A percentile compares a stretch with the other conserved stretches of the same genome.
Conservation (phyloP, 2,888 invertebrate genomes). For the Parasteatoda lunata region DNA sequence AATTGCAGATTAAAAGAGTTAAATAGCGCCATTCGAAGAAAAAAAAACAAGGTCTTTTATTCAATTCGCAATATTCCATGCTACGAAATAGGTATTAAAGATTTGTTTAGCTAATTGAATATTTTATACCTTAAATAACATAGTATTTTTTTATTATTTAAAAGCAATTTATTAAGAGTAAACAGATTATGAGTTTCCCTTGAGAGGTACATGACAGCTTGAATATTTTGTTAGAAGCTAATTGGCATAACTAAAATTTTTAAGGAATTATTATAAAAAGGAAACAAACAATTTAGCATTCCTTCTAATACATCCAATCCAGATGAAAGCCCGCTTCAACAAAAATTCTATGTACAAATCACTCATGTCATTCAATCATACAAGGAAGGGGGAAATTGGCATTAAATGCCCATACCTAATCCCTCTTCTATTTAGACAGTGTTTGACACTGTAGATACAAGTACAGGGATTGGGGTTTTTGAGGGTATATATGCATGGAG, state of each 20-base stretch:
- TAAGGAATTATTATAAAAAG: conserved; percentile 7
- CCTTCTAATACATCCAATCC: background rate
- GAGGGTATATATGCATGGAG: conserved; percentile 40
- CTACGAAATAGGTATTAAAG: no score
- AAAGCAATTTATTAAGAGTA: no score
- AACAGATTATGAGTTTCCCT: no score
- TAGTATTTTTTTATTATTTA: no score
- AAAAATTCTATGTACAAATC: conserved; percentile 47
- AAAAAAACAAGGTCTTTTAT: background rate
- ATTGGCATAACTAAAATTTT: no score
- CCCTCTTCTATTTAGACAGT: conserved; percentile 67
- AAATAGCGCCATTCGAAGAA: background rate
- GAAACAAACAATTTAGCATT: conserved; percentile 39
- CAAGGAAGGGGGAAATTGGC: conserved; percentile 49
- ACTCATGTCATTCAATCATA: conserved; percentile 22
- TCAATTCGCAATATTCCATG: background rate
- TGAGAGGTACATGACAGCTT: no score
- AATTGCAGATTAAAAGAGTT: background rate
- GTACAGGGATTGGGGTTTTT: conserved; percentile 38
- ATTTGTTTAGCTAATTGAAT: no score
- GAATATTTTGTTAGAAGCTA: no score
- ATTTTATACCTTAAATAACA: no score
- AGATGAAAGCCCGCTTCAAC: conserved; percentile 60
- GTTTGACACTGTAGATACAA: conserved; percentile 66
- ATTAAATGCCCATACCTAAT: conserved; percentile 56